Conservation (phyloP, 2,113 vertebrate species). For the Caloenas nicobarica region DNA sequence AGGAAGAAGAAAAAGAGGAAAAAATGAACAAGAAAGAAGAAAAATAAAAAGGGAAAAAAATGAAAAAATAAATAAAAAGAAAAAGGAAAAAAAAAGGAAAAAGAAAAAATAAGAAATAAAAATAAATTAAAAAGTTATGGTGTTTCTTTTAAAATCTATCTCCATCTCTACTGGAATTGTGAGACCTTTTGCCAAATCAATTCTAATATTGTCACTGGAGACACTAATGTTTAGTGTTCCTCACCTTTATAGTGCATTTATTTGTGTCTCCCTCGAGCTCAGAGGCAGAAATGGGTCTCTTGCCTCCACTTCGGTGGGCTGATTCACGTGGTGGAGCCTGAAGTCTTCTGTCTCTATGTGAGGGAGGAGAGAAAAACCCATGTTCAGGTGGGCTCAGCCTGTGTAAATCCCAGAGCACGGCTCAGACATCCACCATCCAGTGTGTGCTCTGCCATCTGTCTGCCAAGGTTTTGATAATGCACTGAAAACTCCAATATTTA, state of each 20-base stretch:
- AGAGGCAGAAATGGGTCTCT: neutral
- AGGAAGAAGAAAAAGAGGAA: too few species aligned
- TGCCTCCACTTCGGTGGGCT: rapidly evolving
- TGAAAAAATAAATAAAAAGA: too few species aligned
- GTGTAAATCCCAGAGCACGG: neutral
- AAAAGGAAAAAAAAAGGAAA: too few species aligned
- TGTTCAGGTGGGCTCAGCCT: rapidly evolving
- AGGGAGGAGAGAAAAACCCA: neutral
- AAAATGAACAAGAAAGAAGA: too few species aligned
- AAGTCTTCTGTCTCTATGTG: neutral
- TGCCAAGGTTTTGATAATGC: neutral
- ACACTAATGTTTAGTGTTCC: rapidly evolving
- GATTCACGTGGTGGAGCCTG: neutral
- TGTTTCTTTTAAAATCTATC: neutral
- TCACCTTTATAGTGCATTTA: neutral
- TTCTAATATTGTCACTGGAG: neutral
- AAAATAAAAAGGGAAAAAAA: too few species aligned
- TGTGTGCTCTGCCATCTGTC: too few species aligned
- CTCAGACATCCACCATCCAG: neutral
- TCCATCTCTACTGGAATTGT: neutral
- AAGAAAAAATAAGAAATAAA: neutral
- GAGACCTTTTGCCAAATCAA: neutral
- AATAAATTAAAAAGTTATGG: neutral
- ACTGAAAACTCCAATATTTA: neutral
- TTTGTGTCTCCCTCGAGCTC: neutral